A percentile compares a stretch with the other conserved stretches of the same genome.
Evolutionary conservation across 1,140 invertebrate species (phyloP).

Genomic region (Trichogramma pretiosum): DNA sequence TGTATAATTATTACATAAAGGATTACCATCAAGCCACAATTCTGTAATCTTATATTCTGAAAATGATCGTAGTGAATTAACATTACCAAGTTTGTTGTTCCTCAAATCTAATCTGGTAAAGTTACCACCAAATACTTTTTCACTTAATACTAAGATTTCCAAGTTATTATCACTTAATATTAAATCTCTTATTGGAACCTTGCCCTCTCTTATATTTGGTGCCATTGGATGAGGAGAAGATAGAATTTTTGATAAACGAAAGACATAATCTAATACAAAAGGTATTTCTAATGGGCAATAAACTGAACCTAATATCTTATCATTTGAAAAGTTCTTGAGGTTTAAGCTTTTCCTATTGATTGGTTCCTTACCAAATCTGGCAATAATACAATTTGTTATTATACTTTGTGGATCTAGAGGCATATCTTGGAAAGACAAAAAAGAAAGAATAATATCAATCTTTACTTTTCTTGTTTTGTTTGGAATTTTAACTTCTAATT

Average conservation of each 20-base stretch:
- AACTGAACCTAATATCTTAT: conserved; percentile 29
- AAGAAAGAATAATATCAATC: conserved; percentile 38
- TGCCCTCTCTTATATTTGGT: conserved; percentile 23
- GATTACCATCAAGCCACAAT: conserved; percentile 41
- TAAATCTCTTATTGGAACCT: conserved; percentile 33
- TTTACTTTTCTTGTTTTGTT: conserved; percentile 25
- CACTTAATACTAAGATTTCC: conserved; percentile 24
- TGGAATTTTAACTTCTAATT: conserved; percentile 24
- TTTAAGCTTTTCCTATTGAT: conserved; percentile 30
- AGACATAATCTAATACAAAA: conserved; percentile 29
- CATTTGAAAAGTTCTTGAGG: conserved; percentile 37
- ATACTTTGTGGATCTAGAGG: conserved; percentile 28
- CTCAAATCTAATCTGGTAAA: conserved; percentile 35
- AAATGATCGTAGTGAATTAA: conserved; percentile 33
- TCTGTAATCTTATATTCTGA: conserved; percentile 38
- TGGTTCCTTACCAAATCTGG: conserved; percentile 25
- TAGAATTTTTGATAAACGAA: conserved; percentile 30
- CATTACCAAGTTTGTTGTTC: conserved; percentile 33
- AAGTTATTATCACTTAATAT: conserved; percentile 33
- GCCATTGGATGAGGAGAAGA: conserved; percentile 14
- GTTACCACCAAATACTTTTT: conserved; percentile 34
- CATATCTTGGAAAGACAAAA: conserved; percentile 25
- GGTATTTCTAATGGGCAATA: conserved; percentile 36
- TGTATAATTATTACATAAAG: conserved; percentile 31
- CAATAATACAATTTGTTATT: conserved; percentile 26